Evolutionary conservation across 2,888 invertebrate species (phyloP).

Genomic region (Iselma pallidipennis): DNA sequence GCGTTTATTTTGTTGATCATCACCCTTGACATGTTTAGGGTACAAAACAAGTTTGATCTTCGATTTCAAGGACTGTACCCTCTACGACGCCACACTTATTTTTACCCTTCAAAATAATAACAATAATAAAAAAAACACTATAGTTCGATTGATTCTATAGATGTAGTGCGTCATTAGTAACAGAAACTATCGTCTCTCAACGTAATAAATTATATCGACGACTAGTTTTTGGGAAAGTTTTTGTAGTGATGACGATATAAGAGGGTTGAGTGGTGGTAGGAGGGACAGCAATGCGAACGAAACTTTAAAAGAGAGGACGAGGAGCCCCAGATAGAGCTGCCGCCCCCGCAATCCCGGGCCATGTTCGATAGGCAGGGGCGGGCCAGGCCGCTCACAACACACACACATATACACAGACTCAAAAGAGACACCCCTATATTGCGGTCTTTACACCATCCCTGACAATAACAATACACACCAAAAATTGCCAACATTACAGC

Average conservation of each 20-base stretch:
- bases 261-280: not conserved
- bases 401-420: not conserved
- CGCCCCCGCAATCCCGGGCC: conserved; percentile 39
- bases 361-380: conserved; percentile 28
- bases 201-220: not conserved
- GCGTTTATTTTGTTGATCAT: not conserved
- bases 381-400: conserved; percentile 11
- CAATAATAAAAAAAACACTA: too few relatives aligned
- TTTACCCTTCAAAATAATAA: too few relatives aligned
- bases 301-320: not conserved
- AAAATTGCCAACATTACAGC: too few relatives aligned
- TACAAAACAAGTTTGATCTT: not conserved
- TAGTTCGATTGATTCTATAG: too few relatives aligned
- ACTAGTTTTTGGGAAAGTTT: too few relatives aligned
- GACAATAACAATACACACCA: conserved; percentile 1
- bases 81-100: not conserved
- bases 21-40: not conserved
- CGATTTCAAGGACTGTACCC: not conserved
- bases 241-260: not conserved
- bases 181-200: not conserved
- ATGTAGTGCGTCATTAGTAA: not conserved
- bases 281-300: too few relatives aligned
- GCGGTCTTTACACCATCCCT: conserved; percentile 15
- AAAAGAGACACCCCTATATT: conserved; percentile 15
- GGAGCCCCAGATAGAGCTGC: conserved; percentile 38